Evolutionary conservation across 92 coral and sea anemone genomes (phyloP).

Genomic region (Virgularia gustaviana): DNA sequence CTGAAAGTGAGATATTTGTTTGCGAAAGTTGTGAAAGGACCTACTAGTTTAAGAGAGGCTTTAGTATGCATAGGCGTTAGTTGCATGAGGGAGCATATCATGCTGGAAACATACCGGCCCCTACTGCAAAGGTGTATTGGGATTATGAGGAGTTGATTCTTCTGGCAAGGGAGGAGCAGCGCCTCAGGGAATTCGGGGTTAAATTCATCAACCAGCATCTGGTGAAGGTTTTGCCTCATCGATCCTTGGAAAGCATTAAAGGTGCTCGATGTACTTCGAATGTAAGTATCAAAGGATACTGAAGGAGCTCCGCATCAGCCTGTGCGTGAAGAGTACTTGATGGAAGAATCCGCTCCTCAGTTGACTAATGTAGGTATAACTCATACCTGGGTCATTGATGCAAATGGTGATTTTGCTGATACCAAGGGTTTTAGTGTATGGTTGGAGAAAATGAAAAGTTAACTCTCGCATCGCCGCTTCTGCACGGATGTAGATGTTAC

Average conservation of each 20-base stretch:
- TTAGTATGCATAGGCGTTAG: conserved; percentile 24
- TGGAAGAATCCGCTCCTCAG: not conserved
- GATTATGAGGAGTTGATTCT: conserved; percentile 36
- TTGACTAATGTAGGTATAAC: not conserved
- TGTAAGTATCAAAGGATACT: not conserved
- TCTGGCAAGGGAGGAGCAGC: conserved; percentile 27
- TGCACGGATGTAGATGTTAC: not conserved
- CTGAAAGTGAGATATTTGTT: no score
- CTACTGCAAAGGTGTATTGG: conserved; percentile 30
- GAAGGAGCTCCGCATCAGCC: not conserved
- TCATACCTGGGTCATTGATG: not conserved
- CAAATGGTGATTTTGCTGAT: not conserved
- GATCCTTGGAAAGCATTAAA: not conserved
- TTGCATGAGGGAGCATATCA: conserved; percentile 34
- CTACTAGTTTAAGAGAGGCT: no score
- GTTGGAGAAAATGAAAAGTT: not conserved
- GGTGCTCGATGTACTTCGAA: not conserved
- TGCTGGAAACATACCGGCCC: conserved; percentile 10
- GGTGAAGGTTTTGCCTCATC: not conserved
- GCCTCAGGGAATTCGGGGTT: not conserved
- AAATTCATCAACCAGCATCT: not conserved
- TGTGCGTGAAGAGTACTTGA: no score
- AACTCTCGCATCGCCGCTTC: not conserved
- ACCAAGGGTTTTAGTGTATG: not conserved
- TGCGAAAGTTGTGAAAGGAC: no score